These are phyloP conservation scores for Euplexia lucipara DNA, from an alignment of 2,888 invertebrate species.

Conservation along the genomic window DNA sequence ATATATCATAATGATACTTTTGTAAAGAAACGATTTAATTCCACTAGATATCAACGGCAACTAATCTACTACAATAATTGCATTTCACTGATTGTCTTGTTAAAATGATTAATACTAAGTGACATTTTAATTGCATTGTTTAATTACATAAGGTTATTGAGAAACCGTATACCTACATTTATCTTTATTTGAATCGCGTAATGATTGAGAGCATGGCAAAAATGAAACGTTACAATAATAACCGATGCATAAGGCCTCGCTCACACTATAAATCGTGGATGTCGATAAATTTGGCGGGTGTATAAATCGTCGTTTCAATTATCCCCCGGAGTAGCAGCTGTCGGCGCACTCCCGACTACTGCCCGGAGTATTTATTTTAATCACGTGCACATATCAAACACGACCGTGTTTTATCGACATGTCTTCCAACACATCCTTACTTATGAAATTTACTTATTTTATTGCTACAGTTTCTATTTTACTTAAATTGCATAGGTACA, in stretches of 20 bases:
- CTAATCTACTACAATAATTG: constrained; percentile 70
- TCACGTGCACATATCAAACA: constrained; percentile 81
- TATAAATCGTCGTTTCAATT: constrained; percentile 90
- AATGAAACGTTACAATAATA: constrained; percentile 73
- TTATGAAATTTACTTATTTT: constrained; percentile 73
- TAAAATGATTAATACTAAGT: constrained; percentile 70
- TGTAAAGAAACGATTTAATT: constrained; percentile 59
- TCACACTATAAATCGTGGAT: constrained; percentile 83
- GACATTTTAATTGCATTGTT: constrained; percentile 70
- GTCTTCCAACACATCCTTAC: constrained; percentile 73
- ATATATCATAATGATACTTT: constrained; percentile 58
- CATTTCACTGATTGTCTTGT: constrained; percentile 71
- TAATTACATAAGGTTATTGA: constrained; percentile 62
- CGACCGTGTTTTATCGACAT: constrained; percentile 79
- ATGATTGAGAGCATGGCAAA: constrained; percentile 66
- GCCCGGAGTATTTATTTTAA: constrained; percentile 88
- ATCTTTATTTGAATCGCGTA: constrained; percentile 64
- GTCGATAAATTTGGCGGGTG: constrained; percentile 89
- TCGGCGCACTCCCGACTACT: constrained; percentile 80
- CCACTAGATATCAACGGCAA: constrained; percentile 61
- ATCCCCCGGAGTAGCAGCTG: constrained; percentile 87
- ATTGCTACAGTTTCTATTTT: constrained; percentile 33
- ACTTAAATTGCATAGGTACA: constrained; percentile 27
- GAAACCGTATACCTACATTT: constrained; percentile 58
- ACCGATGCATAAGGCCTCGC: constrained; percentile 69